Percentiles rank a stretch among this genome's conserved stretches.
These are phyloP conservation scores for Aphrophora alni DNA, from an alignment of 2,888 invertebrate species.

Conservation along the genomic window DNA sequence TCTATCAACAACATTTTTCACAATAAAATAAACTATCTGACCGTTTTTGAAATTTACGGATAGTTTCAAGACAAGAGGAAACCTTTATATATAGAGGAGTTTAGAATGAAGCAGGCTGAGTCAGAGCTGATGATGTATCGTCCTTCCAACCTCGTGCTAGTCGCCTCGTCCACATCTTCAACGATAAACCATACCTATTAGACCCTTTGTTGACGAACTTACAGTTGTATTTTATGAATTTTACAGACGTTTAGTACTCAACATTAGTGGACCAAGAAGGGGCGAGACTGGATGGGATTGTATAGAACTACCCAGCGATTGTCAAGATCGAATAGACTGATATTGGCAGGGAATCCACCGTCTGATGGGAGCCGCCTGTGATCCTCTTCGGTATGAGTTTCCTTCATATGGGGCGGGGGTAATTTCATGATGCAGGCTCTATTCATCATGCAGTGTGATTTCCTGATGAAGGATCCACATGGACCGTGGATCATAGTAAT, in stretches of 20 bases:
- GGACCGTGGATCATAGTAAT: too few species aligned
- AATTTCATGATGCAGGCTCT: too few species aligned
- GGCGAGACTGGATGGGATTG: conserved; percentile 29
- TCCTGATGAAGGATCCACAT: too few species aligned
- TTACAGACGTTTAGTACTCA: too few species aligned
- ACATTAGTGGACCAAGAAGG: conserved; percentile 46
- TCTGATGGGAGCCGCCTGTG: too few species aligned
- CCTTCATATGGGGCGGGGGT: too few species aligned
- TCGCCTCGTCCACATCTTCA: neutral
- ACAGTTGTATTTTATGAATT: conserved; percentile 50
- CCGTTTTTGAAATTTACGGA: neutral
- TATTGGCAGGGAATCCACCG: neutral
- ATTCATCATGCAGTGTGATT: too few species aligned
- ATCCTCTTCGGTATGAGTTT: too few species aligned
- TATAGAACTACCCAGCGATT: conserved; percentile 46
- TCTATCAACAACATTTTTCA: neutral
- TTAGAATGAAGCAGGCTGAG: too few species aligned
- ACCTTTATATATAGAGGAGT: too few species aligned
- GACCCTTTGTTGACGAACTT: conserved; percentile 47
- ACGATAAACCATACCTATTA: conserved; percentile 34
- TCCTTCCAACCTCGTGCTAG: too few species aligned
- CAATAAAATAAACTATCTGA: neutral
- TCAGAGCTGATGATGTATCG: too few species aligned
- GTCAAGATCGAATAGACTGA: conserved; percentile 22
- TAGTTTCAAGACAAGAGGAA: neutral